A percentile compares a stretch with the other conserved stretches of the same genome.
These are phyloP conservation scores for Struthio camelus DNA, from an alignment of 2,113 vertebrate genomes.

Conservation along the genomic window DNA sequence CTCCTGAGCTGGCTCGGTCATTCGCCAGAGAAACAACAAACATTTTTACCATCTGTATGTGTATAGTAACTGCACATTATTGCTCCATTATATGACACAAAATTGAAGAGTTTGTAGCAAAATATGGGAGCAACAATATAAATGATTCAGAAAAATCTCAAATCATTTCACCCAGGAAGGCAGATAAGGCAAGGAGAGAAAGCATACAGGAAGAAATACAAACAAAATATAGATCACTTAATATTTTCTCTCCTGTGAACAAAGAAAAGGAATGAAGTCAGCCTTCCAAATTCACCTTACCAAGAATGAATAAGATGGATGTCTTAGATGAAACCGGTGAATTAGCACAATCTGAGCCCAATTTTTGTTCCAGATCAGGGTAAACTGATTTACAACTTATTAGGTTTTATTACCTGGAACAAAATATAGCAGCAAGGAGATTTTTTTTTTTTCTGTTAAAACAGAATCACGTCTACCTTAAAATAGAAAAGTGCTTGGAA, in stretches of 20 bases:
- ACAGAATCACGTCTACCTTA: not conserved
- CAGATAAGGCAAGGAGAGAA: not conserved
- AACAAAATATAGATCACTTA: not conserved
- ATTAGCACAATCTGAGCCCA: not conserved
- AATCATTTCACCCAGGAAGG: not conserved
- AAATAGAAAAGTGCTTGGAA: not conserved
- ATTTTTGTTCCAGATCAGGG: slow-evolving; percentile 11
- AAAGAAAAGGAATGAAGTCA: not conserved
- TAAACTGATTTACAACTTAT: slow-evolving; percentile 10
- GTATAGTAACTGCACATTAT: not conserved
- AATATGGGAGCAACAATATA: not conserved
- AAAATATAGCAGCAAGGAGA: not conserved
- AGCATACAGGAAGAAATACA: not conserved
- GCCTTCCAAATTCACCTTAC: slow-evolving; percentile 12
- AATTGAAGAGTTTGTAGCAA: not conserved
- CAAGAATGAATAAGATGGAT: not conserved
- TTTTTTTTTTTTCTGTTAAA: not conserved
- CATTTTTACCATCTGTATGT: not conserved
- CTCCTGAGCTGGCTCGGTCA: not conserved
- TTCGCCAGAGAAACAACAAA: not conserved
- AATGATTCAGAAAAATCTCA: not conserved
- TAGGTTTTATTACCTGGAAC: slow-evolving; percentile 2
- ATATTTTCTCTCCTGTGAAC: not conserved
- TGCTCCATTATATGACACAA: not conserved
- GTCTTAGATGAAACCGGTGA: not conserved